Evolutionary conservation across 2,888 invertebrate species (phyloP).

Genomic region (Stomorhina lunata): DNA sequence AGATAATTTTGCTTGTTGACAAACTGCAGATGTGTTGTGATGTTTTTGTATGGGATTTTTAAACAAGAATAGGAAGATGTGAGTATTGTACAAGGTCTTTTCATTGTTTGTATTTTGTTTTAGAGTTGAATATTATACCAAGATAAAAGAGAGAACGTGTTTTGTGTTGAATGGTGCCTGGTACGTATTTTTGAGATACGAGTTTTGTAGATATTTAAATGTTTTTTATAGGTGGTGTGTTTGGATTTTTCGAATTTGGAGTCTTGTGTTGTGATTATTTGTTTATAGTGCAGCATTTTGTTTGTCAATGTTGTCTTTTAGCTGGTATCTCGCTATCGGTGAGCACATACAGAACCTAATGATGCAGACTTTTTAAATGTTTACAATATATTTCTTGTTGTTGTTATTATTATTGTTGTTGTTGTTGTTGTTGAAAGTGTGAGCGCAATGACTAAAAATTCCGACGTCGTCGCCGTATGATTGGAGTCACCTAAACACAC

Average conservation of each 20-base stretch:
- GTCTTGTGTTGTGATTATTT: conserved; percentile 52
- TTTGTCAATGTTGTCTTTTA: not conserved
- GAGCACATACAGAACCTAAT: conserved; percentile 39
- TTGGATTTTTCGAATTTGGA: conserved; percentile 3
- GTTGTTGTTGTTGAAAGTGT: conserved; percentile 17
- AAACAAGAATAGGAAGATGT: conserved; percentile 21
- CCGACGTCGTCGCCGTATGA: conserved; percentile 61
- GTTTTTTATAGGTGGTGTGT: conserved; percentile 41
- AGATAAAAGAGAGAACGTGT: conserved; percentile 45
- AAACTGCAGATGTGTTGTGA: conserved; percentile 34
- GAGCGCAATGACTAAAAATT: conserved; percentile 61
- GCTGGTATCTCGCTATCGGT: no score
- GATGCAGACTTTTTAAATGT: conserved; percentile 64
- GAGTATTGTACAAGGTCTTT: conserved; percentile 35
- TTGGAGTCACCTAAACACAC: conserved; percentile 46
- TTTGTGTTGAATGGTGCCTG: conserved; percentile 53
- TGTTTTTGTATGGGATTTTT: not conserved
- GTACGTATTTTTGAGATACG: conserved; percentile 50
- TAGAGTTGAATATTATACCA: conserved; percentile 2
- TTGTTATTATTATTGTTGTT: not conserved
- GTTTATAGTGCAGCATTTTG: conserved; percentile 44
- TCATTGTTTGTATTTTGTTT: conserved; percentile 8
- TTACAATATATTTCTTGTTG: conserved; percentile 17
- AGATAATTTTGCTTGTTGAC: conserved; percentile 43
- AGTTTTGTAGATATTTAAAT: not conserved